Evolutionary conservation across 2,797 vertebrate species (phyloP), one percentile per base, ranked within the genome.

Genomic region (Glyptemys insculpta): DNA sequence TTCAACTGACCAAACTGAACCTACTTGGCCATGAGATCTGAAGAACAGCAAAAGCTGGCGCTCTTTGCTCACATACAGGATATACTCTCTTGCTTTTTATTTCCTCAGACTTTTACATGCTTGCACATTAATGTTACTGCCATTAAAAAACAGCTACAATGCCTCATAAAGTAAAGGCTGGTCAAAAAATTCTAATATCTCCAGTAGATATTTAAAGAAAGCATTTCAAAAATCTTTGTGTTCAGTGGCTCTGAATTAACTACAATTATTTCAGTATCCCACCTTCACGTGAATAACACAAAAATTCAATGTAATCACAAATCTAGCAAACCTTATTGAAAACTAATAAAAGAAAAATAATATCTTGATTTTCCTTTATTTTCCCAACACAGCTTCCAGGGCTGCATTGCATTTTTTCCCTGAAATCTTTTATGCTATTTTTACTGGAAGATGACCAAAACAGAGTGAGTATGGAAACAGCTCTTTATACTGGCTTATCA

Each of bases 371-470:
- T 96, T 49, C 80, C 41, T 97, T 65, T 62, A 83, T 88, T 96
- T 96, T 96, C 44, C 68, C 57, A 89, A 87, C 37, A 91, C 97
- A 96, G 91, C 37, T 41, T 85, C 86, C 41, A 86, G 31, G 49
- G 53, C 31, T 81, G 6, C 68, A 84, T 91, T 49, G 25, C 44
- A 89, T 85, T 56, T n/a, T 92, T 95, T 93, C 82, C 76, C 50
- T 90, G 15, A 74, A 92, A 78, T 49, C 6, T 94, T 97, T 88
- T 87, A 57, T 50, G 21, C 44, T 95, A 8, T 65, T 97, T 97
- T 94, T 94, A 87, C 88, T 93, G 57, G 47, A 96, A 96, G 83
- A 91, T 78, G 12, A 97, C 89, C 83, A 93, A 82, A 91, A 94
- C 1, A 92, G 57, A 88, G 25, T 53, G 83, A 92, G 3, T 81